These are phyloP conservation scores for Aleadryas rufinucha DNA, from an alignment of 2,113 vertebrate species.

Conservation along the genomic window DNA sequence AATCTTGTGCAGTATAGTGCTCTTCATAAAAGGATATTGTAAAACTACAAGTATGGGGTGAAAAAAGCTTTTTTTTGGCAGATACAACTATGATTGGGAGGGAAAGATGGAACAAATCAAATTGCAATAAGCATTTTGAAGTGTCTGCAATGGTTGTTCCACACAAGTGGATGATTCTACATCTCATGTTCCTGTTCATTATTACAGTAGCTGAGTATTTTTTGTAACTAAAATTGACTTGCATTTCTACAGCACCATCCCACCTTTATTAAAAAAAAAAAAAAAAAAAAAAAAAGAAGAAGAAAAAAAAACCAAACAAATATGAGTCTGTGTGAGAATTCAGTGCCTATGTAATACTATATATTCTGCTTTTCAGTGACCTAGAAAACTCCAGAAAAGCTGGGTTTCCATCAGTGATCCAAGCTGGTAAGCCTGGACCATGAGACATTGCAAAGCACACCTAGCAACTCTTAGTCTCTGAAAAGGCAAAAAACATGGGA, in stretches of 20 bases:
- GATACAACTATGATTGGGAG: neutral
- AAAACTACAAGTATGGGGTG: neutral
- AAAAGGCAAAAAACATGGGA: neutral
- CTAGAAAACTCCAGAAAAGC: neutral
- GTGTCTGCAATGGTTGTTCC: neutral
- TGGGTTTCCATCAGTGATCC: neutral
- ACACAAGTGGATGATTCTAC: neutral
- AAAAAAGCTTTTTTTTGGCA: neutral
- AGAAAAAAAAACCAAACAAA: neutral
- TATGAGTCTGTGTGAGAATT: neutral
- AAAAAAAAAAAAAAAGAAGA: neutral
- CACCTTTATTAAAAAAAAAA: neutral
- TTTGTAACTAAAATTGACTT: neutral
- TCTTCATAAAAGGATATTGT: neutral
- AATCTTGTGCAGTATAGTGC: neutral
- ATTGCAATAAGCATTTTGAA: neutral
- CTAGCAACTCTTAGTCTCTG: neutral
- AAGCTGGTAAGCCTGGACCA: neutral
- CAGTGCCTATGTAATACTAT: neutral
- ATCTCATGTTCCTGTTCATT: neutral
- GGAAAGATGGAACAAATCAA: slow-evolving; percentile 8
- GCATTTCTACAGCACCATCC: neutral
- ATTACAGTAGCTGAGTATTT: neutral
- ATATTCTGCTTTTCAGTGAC: neutral
- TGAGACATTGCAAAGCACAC: neutral